Percentiles rank a stretch among this genome's conserved stretches.
Evolutionary conservation across 2,113 vertebrate species (phyloP).

Genomic region (Nesospiza acunhae): DNA sequence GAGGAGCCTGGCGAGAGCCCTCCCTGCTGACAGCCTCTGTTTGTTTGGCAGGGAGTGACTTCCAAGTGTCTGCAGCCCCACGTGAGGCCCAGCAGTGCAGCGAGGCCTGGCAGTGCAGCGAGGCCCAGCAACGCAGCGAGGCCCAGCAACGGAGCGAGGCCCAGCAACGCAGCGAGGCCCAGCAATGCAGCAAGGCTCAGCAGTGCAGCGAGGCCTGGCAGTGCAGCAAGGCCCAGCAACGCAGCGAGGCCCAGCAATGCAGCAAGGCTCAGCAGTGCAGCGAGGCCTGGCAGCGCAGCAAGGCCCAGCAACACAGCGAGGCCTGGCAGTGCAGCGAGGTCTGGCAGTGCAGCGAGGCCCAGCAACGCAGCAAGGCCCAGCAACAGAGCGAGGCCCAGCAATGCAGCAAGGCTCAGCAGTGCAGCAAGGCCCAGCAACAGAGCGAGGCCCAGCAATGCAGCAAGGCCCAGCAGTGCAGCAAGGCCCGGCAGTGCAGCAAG

Average conservation of each 20-base stretch:
- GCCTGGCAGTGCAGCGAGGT: not conserved
- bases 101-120: too few relatives aligned
- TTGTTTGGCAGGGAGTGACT: conserved; percentile 71
- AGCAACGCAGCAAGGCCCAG: too few relatives aligned
- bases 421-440: fast-evolving
- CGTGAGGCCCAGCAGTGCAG: not conserved
- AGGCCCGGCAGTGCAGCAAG: fast-evolving
- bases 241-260: not conserved
- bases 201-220: fast-evolving
- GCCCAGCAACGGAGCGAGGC: fast-evolving
- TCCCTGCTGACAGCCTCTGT: conserved; percentile 66
- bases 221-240: fast-evolving
- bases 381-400: not conserved
- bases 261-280: too few relatives aligned
- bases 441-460: not conserved
- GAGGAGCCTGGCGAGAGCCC: conserved; percentile 54
- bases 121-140: fast-evolving
- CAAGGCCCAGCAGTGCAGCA: fast-evolving
- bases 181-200: fast-evolving
- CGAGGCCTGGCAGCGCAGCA: too few relatives aligned
- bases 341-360: too few relatives aligned
- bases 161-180: fast-evolving
- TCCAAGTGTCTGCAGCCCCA: not conserved
- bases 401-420: not conserved
- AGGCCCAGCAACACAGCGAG: not conserved